Base-by-base conservation (phyloP, 2,888 invertebrate genomes). In the Thymelicus acteon region DNA sequence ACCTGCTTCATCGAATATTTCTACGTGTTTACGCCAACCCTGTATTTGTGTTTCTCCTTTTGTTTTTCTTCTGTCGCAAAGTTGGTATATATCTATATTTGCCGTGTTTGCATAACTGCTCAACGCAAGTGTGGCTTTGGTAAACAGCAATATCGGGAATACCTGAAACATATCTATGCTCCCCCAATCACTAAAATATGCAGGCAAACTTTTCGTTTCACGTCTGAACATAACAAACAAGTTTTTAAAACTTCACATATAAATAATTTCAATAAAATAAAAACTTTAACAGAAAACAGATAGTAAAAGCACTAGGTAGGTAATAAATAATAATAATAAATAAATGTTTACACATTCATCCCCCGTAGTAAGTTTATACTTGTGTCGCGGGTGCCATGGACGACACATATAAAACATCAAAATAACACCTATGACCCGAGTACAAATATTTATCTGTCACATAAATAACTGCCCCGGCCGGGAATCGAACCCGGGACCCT, bases 61-160 rank as follows among this genome's bases (percentile, higher is more conserved):
- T 92, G 91, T 92, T 92, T 91, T 89, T 88, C 87, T 87, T 85
- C 82, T 82, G 84, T 85, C 86, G 81, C 83, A 89, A 91, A 88
- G 82, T 91, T 89, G 82, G 82, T 89, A 91, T 89, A 88, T 85
- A 89, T 89, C 88, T 85, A 89, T 90, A 88, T 87, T 85, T 82
- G 79, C 74, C 79, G 44, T 89, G 91, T 92, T 92, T 92, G 91
- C 92, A 91, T 91, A 91, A 91, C 85, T 88, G 85, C 89, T 90
- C 85, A 87, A 76, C 80, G 72, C 81, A 75, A 75, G 78, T 80
- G 77, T 77, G 83, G 81, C 57, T 69, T 60, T 24, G 83, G 90
- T 86, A 90, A 90, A 91, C 90, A 74, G 77, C 77, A 79, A 81
- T 85, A 79, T 78, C 75, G 72, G 40, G 79, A 75, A 80, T 88